phyloP scores from a whole-genome alignment of 2,888 invertebrate genomes.

The Phorcus lineatus region DNA sequence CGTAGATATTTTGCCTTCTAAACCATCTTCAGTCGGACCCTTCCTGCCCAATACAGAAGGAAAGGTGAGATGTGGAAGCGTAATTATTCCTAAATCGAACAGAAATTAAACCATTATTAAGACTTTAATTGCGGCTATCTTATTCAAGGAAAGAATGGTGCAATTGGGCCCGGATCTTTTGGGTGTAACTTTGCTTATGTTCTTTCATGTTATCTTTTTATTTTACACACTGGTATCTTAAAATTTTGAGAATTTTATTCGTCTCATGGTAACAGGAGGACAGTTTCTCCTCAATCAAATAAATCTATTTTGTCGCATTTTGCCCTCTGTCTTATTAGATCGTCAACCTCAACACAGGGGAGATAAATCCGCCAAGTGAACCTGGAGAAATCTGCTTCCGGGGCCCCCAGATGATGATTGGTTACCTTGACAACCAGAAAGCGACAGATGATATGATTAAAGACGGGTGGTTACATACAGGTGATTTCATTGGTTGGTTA shows the following conservation, averaged over 20 bases:
- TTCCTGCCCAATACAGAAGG: constrained; percentile 80
- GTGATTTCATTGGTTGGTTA: constrained; percentile 74
- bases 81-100: too few relatives aligned
- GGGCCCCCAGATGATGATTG: constrained; percentile 88
- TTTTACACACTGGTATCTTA: too few relatives aligned
- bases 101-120: too few relatives aligned
- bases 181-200: too few relatives aligned
- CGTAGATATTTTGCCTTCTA: constrained; percentile 38
- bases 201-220: too few relatives aligned
- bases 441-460: constrained; percentile 83
- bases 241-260: too few relatives aligned
- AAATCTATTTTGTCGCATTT: too few relatives aligned
- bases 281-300: too few relatives aligned
- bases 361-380: constrained; percentile 79
- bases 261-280: too few relatives aligned
- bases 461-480: constrained; percentile 87
- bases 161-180: too few relatives aligned
- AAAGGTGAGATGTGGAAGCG: constrained; percentile 74
- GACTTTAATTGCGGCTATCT: too few relatives aligned
- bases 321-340: constrained; percentile 41
- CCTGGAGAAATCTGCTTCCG: constrained; percentile 85
- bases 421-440: constrained; percentile 85
- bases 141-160: too few relatives aligned
- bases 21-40: constrained; percentile 82
- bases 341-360: constrained; percentile 76